phyloP scores from a whole-genome alignment of 2,113 vertebrate species.

The Catharus fuscescens region DNA sequence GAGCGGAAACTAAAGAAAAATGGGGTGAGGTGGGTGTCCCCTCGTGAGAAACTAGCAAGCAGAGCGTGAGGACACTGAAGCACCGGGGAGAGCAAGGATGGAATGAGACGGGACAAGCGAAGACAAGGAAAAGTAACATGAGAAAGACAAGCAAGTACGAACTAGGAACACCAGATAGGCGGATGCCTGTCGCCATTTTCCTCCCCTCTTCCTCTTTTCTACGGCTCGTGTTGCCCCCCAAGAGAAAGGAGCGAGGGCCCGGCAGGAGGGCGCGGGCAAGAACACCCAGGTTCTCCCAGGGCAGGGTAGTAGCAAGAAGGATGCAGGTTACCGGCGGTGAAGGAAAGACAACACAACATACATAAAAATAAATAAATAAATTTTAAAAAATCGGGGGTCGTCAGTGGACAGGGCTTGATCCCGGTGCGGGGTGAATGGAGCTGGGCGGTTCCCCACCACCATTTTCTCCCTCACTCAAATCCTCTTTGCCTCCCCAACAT shows the following conservation, averaged over 20 bases:
- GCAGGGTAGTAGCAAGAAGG: background rate
- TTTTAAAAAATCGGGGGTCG: too few relatives aligned
- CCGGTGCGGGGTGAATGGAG: background rate
- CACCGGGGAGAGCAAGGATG: background rate
- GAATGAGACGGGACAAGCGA: background rate
- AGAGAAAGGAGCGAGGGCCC: background rate
- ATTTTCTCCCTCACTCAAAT: constrained; percentile 22
- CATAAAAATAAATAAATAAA: background rate
- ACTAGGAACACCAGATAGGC: background rate
- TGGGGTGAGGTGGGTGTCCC: background rate
- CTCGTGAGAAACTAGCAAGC: background rate
- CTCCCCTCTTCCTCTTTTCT: background rate
- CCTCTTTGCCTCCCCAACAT: background rate
- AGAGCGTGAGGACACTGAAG: background rate
- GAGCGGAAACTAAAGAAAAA: background rate
- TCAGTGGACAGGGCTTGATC: background rate
- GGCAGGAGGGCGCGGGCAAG: too few relatives aligned
- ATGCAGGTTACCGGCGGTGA: background rate
- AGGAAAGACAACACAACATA: background rate
- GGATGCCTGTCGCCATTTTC: background rate
- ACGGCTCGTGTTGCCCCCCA: background rate
- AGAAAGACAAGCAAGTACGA: background rate
- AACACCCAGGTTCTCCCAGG: background rate
- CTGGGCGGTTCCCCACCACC: background rate
- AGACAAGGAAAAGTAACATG: background rate